Percentiles rank a stretch among this genome's conserved stretches.
Evolutionary conservation across 2,113 vertebrate species (phyloP).

Genomic region (Carettochelys insculpta): DNA sequence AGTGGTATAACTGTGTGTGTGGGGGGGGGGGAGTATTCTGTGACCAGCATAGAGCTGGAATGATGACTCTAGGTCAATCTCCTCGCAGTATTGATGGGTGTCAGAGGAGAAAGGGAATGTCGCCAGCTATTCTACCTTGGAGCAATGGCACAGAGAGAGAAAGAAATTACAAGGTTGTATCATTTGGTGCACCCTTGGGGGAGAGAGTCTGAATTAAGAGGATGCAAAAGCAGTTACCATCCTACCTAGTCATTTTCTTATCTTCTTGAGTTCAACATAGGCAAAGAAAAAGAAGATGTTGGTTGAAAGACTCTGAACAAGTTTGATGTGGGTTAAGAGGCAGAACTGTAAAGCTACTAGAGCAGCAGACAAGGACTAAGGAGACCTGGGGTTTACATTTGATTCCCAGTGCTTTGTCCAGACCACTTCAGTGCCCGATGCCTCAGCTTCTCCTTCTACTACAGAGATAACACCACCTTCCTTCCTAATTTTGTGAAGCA

Average conservation of each 20-base stretch:
- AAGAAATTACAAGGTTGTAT: rapidly evolving
- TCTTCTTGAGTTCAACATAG: background rate
- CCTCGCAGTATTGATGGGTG: background rate
- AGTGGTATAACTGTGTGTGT: background rate
- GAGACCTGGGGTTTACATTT: background rate
- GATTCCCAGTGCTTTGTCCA: background rate
- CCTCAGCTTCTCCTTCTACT: background rate
- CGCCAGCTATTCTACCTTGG: background rate
- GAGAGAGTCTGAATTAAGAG: background rate
- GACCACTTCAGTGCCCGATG: background rate
- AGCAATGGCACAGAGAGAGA: background rate
- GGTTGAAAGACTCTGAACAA: background rate
- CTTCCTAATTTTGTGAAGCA: background rate
- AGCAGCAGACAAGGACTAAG: background rate
- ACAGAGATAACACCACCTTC: background rate
- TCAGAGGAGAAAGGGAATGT: rapidly evolving
- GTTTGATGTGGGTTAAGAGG: background rate
- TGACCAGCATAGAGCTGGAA: background rate
- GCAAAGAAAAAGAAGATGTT: background rate
- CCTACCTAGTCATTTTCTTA: background rate
- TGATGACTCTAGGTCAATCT: background rate
- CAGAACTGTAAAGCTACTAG: background rate
- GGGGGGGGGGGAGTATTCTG: background rate
- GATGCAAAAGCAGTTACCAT: rapidly evolving
- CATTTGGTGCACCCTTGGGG: background rate